Conservation (phyloP, 2,888 invertebrate genomes). For the Eupithecia insigniata region DNA sequence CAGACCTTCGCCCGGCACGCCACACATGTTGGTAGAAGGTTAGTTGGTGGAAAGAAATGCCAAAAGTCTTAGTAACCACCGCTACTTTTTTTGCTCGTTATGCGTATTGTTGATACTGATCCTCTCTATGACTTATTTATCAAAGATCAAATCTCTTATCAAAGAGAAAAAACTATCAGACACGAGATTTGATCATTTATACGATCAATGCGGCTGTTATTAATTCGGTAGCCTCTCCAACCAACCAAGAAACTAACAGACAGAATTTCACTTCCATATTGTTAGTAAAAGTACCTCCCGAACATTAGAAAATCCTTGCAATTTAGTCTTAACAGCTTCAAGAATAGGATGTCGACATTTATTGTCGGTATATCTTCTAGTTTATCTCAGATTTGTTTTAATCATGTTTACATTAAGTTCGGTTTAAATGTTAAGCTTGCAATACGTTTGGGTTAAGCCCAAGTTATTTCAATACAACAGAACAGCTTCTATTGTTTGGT, state of each 20-base stretch:
- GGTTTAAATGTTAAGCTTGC: neutral
- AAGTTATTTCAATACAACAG: neutral
- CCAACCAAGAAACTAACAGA: neutral
- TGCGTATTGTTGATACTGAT: no score
- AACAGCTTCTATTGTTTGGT: neutral
- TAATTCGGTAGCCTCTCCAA: no score
- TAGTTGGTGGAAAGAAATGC: no score
- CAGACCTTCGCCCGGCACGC: no score
- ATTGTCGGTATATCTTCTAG: conserved; percentile 17
- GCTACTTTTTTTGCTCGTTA: no score
- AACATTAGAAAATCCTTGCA: conserved; percentile 10
- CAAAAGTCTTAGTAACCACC: no score
- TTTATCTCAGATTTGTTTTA: conserved; percentile 28
- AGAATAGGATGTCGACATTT: conserved; percentile 17
- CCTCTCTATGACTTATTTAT: no score
- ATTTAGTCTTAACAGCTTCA: conserved; percentile 13
- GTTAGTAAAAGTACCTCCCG: neutral
- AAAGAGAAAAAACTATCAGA: no score
- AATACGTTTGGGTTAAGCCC: conserved; percentile 5
- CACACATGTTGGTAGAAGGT: no score
- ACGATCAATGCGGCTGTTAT: no score
- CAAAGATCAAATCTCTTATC: no score
- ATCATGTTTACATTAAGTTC: conserved; percentile 31
- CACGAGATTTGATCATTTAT: no score
- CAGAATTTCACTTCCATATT: neutral